Base-by-base conservation (phyloP, 2,113 vertebrate genomes). In the Thalassarche chlororhynchos region DNA sequence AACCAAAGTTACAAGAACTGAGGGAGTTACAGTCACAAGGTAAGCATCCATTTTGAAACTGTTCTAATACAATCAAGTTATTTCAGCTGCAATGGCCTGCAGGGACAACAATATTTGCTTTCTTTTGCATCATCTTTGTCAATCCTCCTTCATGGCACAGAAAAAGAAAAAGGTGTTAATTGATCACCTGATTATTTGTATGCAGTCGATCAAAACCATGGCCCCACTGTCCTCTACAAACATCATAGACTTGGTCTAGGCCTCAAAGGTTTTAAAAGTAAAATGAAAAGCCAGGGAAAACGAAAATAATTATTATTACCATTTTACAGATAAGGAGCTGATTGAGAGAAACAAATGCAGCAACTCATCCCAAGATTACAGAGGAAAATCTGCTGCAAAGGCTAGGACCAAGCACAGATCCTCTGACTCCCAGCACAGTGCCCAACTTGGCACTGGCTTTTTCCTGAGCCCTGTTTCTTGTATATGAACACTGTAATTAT, bases 41-140 rank as follows among this genome's bases (percentile, higher is more conserved):
- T 76, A 95, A 96, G 91, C 75, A 89, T 46, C 84, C 61, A 82
- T 94, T 97, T 89, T 87, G 66, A 94, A 89, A 91, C 42, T 49
- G 38, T 82, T 95, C 61, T 96, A 93, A 92, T 84, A 90, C 90
- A 97, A 78, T 68, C 17, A 83, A 96, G 93, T 96, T 97, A 91
- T 95, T 97, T 92, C 97, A 95, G 84, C 96, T 95, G 93, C 70
- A 76, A 17, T 69, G 44, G 74, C 78, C 81, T 94, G 81, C 93
- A 79, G 93, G 81, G 65, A 95, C 62, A 93, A 87, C 38, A 92
- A 82, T 84, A 94, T 92, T 96, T 92, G 36, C 62, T 93, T 95
- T 93, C 57, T 91, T 97, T 80, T 96, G 44, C 84, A 77, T 89
- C 65, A 69, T 84, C 89, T 83, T 96, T 94, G 77, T 92, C 69